phyloP scores from a whole-genome alignment of 2,888 invertebrate genomes.

The Oscheius sp. region DNA sequence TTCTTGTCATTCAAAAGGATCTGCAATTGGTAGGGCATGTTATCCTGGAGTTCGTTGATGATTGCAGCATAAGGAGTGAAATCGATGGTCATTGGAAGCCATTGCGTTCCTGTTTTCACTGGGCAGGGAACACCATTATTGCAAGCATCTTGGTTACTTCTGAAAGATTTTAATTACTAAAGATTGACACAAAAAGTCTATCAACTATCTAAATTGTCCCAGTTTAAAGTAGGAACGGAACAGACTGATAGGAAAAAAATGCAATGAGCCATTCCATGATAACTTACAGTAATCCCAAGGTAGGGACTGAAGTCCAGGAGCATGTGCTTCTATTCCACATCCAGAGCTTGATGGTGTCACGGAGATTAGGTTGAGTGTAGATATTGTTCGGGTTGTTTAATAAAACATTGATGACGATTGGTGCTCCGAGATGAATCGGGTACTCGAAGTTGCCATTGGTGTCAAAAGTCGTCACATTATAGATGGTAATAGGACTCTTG shows the following conservation, averaged over 20 bases:
- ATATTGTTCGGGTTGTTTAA: constrained; percentile 44
- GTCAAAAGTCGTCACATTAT: constrained; percentile 1
- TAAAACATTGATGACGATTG: constrained; percentile 50
- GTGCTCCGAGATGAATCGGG: constrained; percentile 55
- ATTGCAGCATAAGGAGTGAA: constrained; percentile 43
- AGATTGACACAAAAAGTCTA: background rate
- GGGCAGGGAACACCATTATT: constrained; percentile 48
- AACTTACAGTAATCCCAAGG: constrained; percentile 50
- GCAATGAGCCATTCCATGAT: background rate
- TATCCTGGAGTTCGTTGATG: constrained; percentile 48
- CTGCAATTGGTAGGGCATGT: constrained; percentile 48
- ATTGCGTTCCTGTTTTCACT: constrained; percentile 39
- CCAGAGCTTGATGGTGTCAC: constrained; percentile 54
- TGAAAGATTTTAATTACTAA: background rate
- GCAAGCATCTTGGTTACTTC: constrained; percentile 45
- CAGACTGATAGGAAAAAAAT: constrained; percentile 6
- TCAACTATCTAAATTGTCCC: background rate
- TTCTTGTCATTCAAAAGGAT: constrained; percentile 39
- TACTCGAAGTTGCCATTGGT: constrained; percentile 49
- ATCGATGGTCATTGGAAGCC: constrained; percentile 40
- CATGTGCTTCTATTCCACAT: constrained; percentile 46
- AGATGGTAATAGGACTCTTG: constrained; percentile 1
- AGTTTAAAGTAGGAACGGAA: too few species aligned
- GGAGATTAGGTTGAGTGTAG: constrained; percentile 42
- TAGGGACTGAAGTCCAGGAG: constrained; percentile 54